phyloP scores from a whole-genome alignment of 2,888 invertebrate genomes.

The Stegophylla sp. region DNA sequence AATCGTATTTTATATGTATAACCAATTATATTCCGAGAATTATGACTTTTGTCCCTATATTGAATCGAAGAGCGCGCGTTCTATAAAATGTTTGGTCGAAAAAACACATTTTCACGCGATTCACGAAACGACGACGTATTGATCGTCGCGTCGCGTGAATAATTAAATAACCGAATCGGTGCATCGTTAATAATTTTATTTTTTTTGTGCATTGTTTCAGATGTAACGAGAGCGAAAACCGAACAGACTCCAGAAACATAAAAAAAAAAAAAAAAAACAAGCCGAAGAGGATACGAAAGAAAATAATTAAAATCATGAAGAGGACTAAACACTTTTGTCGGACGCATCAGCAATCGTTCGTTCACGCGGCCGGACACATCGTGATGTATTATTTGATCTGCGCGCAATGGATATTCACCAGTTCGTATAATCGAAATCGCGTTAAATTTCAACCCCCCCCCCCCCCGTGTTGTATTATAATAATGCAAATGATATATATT shows the following conservation, averaged over 20 bases:
- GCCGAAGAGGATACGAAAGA: not conserved
- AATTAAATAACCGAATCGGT: too few relatives aligned
- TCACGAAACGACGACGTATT: too few relatives aligned
- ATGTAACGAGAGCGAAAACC: constrained; percentile 29
- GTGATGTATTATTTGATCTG: constrained; percentile 24
- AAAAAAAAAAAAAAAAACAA: not conserved
- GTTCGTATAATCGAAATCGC: constrained; percentile 33
- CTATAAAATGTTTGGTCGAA: too few relatives aligned
- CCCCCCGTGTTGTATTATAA: too few relatives aligned
- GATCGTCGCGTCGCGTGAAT: not conserved
- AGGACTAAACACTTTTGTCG: not conserved
- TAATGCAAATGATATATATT: constrained; percentile 4
- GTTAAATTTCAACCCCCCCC: not conserved
- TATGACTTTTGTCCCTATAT: too few relatives aligned
- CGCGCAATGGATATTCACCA: constrained; percentile 2
- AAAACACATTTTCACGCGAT: too few relatives aligned
- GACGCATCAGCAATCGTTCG: not conserved
- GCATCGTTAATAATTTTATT: too few relatives aligned
- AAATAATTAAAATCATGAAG: constrained; percentile 18
- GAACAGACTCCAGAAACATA: too few relatives aligned
- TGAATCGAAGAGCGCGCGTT: too few relatives aligned
- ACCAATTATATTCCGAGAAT: too few relatives aligned
- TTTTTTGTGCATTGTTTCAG: constrained; percentile 16
- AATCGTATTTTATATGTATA: too few relatives aligned
- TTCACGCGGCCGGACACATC: not conserved